These are phyloP conservation scores for Acanthiza pusilla DNA, from an alignment of 2,797 vertebrate species.

Conservation along the genomic window DNA sequence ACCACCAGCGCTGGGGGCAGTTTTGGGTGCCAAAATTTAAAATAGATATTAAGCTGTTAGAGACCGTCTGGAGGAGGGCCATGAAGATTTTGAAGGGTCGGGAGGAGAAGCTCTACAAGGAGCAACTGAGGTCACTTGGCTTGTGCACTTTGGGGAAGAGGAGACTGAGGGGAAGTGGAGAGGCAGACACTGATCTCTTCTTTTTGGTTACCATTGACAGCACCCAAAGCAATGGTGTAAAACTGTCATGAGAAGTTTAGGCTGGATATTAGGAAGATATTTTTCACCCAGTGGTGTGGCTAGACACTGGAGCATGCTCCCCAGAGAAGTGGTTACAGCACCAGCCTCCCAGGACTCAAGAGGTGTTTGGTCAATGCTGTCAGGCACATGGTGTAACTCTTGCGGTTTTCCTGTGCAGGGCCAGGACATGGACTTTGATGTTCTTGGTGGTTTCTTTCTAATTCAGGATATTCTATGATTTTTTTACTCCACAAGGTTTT, in stretches of 20 bases:
- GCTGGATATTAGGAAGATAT: not conserved
- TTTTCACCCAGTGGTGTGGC: not conserved
- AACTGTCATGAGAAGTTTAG: not conserved
- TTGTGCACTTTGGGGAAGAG: not conserved
- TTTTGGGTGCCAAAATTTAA: not conserved
- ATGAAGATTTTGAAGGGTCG: no score
- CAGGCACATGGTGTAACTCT: not conserved
- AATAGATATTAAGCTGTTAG: not conserved
- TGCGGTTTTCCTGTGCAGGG: not conserved
- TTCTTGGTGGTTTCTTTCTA: not conserved
- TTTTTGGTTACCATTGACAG: not conserved
- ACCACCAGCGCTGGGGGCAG: not conserved
- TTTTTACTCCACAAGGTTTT: not conserved
- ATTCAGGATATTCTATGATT: not conserved
- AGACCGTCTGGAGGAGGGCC: not conserved
- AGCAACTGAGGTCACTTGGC: rapidly evolving
- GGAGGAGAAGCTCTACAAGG: not conserved
- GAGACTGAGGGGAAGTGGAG: not conserved
- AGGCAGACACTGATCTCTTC: not conserved
- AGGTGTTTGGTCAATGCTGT: not conserved
- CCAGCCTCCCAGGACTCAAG: not conserved
- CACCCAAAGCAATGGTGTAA: not conserved
- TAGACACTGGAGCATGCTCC: not conserved
- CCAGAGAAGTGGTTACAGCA: not conserved
- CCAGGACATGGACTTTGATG: not conserved